Evolutionary conservation across 2,888 invertebrate species (phyloP), one percentile per base, ranked within the genome.

Genomic region (Caradrina kadenii): DNA sequence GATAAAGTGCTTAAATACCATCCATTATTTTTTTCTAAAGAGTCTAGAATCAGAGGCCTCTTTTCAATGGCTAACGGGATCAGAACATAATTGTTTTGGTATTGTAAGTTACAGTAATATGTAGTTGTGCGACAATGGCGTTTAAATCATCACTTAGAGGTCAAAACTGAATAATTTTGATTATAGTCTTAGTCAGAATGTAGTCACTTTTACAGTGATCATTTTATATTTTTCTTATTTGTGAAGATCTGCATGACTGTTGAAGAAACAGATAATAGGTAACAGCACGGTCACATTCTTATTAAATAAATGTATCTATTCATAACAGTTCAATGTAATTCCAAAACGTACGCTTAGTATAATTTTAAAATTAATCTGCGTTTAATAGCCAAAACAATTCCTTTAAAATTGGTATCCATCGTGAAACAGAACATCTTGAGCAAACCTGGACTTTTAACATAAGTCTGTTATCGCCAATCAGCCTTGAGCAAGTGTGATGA

Each of bases 121-220:
- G 48, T 60, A 48, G 35, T 52, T 52, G 31, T 17, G 26, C 26
- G 42, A 59, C 72, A 66, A 55, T 42, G 65, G 62, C 31, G 55
- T 71, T 69, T 73, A 77, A 77, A 71, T 80, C 55, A 71, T 17
- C 53, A 59, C 26, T 56, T 55, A 49, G 59, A 73, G 74, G 69
- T 75, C 73, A 63, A 71, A 67, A 71, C 67, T 75, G 73, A 73
- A 78, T 82, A 75, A n/a, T n/a, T n/a, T n/a, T 80, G 71, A 63
- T 69, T 80, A 80, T 73, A n/a, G n/a, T 35, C 13, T 35, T 22
- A 56, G 17, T 2, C 60, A 65, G 52, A n/a, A 66, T 67, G 82
- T 77, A 80, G 59, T 63, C 42, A 19, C 19, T 49, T 49, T 49
- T 39, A 3, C 4, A 4, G 26, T 4, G 26, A 26, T 4, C 4